Percentiles rank a stretch among this genome's conserved stretches.
Evolutionary conservation across 2,888 invertebrate genomes (phyloP).

Genomic region (Acleris sparsana): DNA sequence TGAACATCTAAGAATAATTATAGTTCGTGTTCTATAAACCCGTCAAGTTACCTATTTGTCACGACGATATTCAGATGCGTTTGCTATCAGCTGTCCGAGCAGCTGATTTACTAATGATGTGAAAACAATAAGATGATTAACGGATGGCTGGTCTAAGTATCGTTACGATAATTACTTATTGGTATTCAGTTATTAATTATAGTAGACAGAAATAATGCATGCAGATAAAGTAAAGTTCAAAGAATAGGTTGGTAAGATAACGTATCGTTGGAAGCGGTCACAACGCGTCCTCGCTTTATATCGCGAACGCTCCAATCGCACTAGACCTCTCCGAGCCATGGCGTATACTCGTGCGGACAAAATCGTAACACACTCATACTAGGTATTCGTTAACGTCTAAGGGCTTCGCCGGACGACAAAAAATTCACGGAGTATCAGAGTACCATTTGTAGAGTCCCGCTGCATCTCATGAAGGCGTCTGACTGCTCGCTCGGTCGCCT

Average conservation of each 20-base stretch:
- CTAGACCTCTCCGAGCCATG: conserved; percentile 76
- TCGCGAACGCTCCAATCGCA: conserved; percentile 80
- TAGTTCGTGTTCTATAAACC: conserved; percentile 23
- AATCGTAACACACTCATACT: conserved; percentile 50
- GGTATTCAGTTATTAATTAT: conserved; percentile 18
- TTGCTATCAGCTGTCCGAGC: conserved; percentile 18
- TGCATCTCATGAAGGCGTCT: conserved; percentile 36
- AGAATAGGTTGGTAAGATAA: conserved; percentile 66
- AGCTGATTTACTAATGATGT: conserved; percentile 30
- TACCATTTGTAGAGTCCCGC: conserved; percentile 34
- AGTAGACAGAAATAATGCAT: conserved; percentile 32
- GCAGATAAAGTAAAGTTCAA: conserved; percentile 19
- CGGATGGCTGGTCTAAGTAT: conserved; percentile 36
- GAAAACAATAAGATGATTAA: conserved; percentile 35
- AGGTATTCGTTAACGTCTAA: conserved; percentile 54
- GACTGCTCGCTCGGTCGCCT: conserved; percentile 14
- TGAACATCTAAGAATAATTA: conserved; percentile 35
- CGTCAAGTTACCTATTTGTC: conserved; percentile 13
- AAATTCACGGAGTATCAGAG: conserved; percentile 24
- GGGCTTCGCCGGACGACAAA: conserved; percentile 31
- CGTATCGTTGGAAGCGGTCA: conserved; percentile 65
- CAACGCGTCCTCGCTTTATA: conserved; percentile 67
- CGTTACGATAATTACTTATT: conserved; percentile 19
- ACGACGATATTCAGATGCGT: conserved; percentile 13
- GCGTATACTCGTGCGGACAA: conserved; percentile 62